Conservation (phyloP, 2,797 vertebrate species). For the Enteromius mattozi region DNA sequence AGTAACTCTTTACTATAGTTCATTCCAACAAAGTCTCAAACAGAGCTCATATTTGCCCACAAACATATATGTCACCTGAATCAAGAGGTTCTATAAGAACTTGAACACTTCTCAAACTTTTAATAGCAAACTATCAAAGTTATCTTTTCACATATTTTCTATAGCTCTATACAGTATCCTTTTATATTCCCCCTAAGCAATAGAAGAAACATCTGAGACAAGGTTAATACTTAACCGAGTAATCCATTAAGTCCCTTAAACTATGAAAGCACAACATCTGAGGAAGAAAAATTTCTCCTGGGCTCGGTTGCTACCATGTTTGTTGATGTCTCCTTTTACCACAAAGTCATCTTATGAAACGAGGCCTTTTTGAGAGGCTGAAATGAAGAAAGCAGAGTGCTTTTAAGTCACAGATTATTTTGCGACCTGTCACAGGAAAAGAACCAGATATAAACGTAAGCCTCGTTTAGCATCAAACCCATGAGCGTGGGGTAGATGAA, state of each 20-base stretch:
- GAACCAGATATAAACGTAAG: constrained; percentile 40
- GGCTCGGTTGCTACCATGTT: constrained; percentile 13
- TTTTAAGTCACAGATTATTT: constrained; percentile 44
- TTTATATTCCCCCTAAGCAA: background rate
- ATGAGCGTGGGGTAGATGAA: constrained; percentile 27
- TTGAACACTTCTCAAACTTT: background rate
- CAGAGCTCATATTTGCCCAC: background rate
- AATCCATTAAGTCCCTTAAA: constrained; percentile 18
- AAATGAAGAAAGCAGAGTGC: constrained; percentile 29
- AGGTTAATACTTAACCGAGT: background rate
- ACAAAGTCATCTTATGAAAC: background rate
- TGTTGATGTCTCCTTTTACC: constrained; percentile 31
- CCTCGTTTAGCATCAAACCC: constrained; percentile 42
- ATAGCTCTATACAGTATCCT: background rate
- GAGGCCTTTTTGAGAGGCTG: constrained; percentile 7
- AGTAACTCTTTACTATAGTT: background rate
- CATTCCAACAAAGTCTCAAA: background rate
- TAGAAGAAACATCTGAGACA: constrained; percentile 4
- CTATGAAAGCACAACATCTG: constrained; percentile 11
- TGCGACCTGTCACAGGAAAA: constrained; percentile 33
- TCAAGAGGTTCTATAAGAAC: background rate
- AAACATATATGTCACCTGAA: background rate
- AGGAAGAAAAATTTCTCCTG: background rate
- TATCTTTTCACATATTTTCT: background rate
- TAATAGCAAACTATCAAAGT: background rate